Percentiles rank a stretch among this genome's conserved stretches.
Evolutionary conservation across 1,140 invertebrate species (phyloP).

Genomic region (Augochlora pura): DNA sequence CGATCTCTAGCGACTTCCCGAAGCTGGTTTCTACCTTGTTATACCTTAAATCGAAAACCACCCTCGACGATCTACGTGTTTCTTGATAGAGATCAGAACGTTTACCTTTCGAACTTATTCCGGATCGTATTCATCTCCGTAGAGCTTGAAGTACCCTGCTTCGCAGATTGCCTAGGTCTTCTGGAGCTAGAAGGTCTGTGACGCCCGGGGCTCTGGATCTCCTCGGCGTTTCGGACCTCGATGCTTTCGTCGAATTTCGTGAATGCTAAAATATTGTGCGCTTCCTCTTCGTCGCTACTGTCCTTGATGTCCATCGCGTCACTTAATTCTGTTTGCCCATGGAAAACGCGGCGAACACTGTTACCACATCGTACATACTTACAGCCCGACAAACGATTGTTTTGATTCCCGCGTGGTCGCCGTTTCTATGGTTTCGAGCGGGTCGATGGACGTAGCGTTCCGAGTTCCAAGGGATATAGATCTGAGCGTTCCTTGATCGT

Average conservation of each 20-base stretch:
- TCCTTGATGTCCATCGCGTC: constrained; percentile 63
- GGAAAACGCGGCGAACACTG: too few species aligned
- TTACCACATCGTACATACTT: not conserved
- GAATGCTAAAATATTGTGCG: constrained; percentile 63
- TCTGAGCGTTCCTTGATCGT: too few species aligned
- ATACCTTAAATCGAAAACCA: constrained; percentile 38
- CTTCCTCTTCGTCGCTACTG: constrained; percentile 72
- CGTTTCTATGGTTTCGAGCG: constrained; percentile 36
- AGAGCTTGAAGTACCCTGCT: constrained; percentile 54
- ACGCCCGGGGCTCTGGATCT: constrained; percentile 73
- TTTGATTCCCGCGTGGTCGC: not conserved
- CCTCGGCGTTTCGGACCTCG: constrained; percentile 72
- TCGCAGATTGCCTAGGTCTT: constrained; percentile 54
- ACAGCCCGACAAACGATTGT: constrained; percentile 9
- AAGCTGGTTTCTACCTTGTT: constrained; percentile 56
- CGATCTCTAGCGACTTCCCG: constrained; percentile 66
- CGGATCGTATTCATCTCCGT: constrained; percentile 64
- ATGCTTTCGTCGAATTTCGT: constrained; percentile 77
- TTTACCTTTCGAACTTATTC: constrained; percentile 62
- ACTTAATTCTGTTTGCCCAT: not conserved
- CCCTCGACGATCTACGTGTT: too few species aligned
- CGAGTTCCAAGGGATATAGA: too few species aligned
- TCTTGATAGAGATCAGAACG: not conserved
- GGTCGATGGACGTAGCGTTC: constrained; percentile 30
- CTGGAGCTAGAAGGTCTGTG: constrained; percentile 56